Conservation (phyloP, 2,888 invertebrate species). For the Caenorhabditis becei region DNA sequence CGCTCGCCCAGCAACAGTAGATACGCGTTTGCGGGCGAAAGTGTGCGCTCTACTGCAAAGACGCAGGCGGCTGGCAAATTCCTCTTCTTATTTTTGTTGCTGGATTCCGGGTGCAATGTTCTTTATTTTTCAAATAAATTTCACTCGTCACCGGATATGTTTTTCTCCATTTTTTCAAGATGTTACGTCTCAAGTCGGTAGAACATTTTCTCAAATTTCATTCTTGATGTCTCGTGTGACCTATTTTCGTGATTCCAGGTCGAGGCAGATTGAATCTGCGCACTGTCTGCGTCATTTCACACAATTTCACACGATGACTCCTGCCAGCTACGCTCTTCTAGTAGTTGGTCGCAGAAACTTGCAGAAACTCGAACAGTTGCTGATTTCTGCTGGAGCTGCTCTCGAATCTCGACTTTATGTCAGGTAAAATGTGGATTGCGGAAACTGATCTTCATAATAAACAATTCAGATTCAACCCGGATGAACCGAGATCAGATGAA, state of each 20-base stretch:
- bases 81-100: too few relatives aligned
- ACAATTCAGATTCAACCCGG: slow-evolving; percentile 29
- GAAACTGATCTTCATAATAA: too few relatives aligned
- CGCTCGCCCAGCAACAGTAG: too few relatives aligned
- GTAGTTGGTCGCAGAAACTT: slow-evolving; percentile 58
- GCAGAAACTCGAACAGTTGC: slow-evolving; percentile 51
- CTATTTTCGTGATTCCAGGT: slow-evolving; percentile 4
- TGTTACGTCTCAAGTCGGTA: too few relatives aligned
- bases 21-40: too few relatives aligned
- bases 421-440: slow-evolving; percentile 45
- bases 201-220: too few relatives aligned
- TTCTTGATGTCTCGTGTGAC: background rate
- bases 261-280: background rate
- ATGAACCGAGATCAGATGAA: slow-evolving; percentile 31
- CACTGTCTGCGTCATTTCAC: background rate
- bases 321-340: slow-evolving; percentile 55
- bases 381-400: slow-evolving; percentile 53
- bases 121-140: background rate
- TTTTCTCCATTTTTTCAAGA: too few relatives aligned
- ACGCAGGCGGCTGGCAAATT: too few relatives aligned
- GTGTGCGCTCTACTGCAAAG: too few relatives aligned
- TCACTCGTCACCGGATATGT: too few relatives aligned
- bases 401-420: slow-evolving; percentile 69
- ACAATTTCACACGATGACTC: slow-evolving; percentile 4
- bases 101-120: too few relatives aligned